phyloP scores from a whole-genome alignment of 2,888 invertebrate genomes.

The Loripinus fragilis region DNA sequence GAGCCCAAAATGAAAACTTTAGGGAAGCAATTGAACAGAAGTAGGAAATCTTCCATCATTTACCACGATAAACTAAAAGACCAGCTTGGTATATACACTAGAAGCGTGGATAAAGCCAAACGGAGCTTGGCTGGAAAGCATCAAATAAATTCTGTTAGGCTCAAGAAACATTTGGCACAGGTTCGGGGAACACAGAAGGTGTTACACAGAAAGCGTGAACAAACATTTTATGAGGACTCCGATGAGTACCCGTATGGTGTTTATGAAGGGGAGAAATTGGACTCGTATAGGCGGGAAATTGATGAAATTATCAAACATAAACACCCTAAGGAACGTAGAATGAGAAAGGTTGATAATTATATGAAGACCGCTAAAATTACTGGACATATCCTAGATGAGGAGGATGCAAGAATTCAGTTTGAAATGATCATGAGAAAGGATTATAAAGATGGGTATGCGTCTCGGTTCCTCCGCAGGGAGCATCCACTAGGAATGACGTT shows the following conservation, averaged over 20 bases:
- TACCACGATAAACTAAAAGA: conserved; percentile 34
- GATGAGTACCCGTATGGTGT: conserved; percentile 58
- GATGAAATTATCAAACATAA: conserved; percentile 46
- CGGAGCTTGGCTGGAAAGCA: conserved; percentile 44
- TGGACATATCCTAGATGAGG: conserved; percentile 41
- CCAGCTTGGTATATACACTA: conserved; percentile 40
- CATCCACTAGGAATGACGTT: conserved; percentile 39
- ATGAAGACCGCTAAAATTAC: conserved; percentile 35
- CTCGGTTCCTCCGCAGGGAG: conserved; percentile 31
- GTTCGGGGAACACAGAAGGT: conserved; percentile 52
- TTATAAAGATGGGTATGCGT: conserved; percentile 20
- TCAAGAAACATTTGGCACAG: conserved; percentile 39
- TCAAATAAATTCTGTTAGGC: conserved; percentile 25
- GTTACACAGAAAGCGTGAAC: conserved; percentile 41
- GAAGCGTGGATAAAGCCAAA: conserved; percentile 48
- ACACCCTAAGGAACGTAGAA: conserved; percentile 48
- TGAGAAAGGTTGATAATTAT: conserved; percentile 38
- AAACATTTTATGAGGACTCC: conserved; percentile 46
- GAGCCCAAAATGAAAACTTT: conserved; percentile 54
- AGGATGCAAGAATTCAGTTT: conserved; percentile 46
- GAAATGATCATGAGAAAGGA: conserved; percentile 42
- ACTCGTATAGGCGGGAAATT: conserved; percentile 47
- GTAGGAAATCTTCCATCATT: conserved; percentile 48
- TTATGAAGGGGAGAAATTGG: conserved; percentile 50
- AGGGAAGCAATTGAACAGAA: conserved; percentile 54